These are phyloP conservation scores for Plusia festucae DNA, from an alignment of 2,888 invertebrate species.

Conservation along the genomic window DNA sequence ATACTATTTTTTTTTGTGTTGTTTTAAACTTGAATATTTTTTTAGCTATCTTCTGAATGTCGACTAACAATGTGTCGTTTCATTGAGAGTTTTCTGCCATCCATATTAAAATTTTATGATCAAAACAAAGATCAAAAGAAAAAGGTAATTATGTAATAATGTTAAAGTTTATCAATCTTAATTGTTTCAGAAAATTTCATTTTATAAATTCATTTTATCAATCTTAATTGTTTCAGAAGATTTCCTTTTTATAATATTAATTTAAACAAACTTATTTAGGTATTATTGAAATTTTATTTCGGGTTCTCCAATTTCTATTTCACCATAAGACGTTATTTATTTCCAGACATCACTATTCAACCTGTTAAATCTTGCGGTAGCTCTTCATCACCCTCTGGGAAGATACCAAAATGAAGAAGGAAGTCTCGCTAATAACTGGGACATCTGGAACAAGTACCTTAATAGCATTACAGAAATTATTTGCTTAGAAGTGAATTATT, in stretches of 20 bases:
- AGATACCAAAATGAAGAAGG: slow-evolving; percentile 68
- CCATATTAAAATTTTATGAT: slow-evolving; percentile 83
- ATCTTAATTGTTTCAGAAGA: too few relatives aligned
- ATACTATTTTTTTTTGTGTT: not conserved
- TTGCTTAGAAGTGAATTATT: slow-evolving; percentile 72
- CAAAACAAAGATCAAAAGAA: slow-evolving; percentile 81
- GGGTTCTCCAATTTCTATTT: not conserved
- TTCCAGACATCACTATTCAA: slow-evolving; percentile 79
- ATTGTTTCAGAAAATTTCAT: too few relatives aligned
- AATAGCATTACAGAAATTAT: slow-evolving; percentile 79
- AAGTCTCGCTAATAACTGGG: slow-evolving; percentile 77
- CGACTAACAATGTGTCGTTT: slow-evolving; percentile 87
- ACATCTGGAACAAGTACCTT: slow-evolving; percentile 77
- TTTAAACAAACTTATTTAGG: too few relatives aligned
- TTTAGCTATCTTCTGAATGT: slow-evolving; percentile 86
- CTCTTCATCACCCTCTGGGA: slow-evolving; percentile 81
- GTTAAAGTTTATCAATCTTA: too few relatives aligned
- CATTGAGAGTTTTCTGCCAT: slow-evolving; percentile 81
- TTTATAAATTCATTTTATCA: too few relatives aligned
- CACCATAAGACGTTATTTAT: not conserved
- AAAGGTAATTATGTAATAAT: slow-evolving; percentile 70
- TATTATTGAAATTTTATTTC: not conserved
- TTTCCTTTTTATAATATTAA: too few relatives aligned
- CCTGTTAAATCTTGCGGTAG: slow-evolving; percentile 71
- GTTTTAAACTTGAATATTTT: slow-evolving; percentile 23